A percentile compares a stretch with the other conserved stretches of the same genome.
These are phyloP conservation scores for Aphelenchoides bicaudatus DNA, from an alignment of 2,888 invertebrate species.

Conservation along the genomic window DNA sequence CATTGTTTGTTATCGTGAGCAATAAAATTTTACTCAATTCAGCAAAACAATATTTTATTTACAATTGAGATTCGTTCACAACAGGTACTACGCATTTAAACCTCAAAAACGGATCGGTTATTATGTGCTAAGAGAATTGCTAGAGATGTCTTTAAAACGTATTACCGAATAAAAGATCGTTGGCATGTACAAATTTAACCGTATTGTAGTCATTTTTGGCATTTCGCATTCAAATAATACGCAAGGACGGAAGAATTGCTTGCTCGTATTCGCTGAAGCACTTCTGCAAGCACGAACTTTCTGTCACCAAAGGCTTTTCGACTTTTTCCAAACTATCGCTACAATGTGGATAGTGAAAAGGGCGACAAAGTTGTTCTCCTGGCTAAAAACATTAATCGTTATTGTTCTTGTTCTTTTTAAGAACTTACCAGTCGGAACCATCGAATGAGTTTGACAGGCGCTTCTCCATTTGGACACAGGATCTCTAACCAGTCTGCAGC, in stretches of 20 bases:
- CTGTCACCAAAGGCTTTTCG: conserved; percentile 21
- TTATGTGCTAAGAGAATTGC: too few relatives aligned
- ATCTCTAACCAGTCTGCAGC: too few relatives aligned
- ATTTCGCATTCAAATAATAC: conserved; percentile 22
- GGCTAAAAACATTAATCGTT: conserved; percentile 5
- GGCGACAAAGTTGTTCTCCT: conserved; percentile 22
- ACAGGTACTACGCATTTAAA: too few relatives aligned
- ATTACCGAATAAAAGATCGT: too few relatives aligned
- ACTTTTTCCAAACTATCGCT: conserved; percentile 5
- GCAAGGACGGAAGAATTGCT: conserved; percentile 9
- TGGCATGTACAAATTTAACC: too few relatives aligned
- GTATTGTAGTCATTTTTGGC: too few relatives aligned
- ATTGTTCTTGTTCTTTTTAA: background rate
- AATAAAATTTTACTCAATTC: too few relatives aligned
- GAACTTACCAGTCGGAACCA: conserved; percentile 24
- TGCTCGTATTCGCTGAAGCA: conserved; percentile 21
- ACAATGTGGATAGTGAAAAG: conserved; percentile 24
- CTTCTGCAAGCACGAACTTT: conserved; percentile 20
- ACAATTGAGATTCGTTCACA: too few relatives aligned
- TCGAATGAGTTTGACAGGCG: conserved; percentile 19
- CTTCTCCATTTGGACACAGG: conserved; percentile 17
- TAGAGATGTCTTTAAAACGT: too few relatives aligned
- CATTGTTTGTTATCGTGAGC: too few relatives aligned
- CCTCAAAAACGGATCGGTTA: too few relatives aligned
- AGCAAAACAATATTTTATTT: too few relatives aligned